Evolutionary conservation across 1,140 invertebrate genomes (phyloP).

Genomic region (Choristoneura fumiferana): DNA sequence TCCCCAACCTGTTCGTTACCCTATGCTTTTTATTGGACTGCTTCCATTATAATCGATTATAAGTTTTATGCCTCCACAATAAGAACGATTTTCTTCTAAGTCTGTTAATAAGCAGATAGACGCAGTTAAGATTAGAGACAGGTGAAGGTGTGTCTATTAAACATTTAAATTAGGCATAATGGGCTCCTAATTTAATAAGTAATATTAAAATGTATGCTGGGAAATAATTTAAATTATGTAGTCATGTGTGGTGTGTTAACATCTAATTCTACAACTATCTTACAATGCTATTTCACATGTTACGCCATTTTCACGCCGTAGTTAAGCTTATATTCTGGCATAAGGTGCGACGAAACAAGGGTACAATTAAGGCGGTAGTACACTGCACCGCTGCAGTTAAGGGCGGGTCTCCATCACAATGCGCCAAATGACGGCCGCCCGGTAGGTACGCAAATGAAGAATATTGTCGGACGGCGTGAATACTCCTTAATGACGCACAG

Average conservation of each 20-base stretch:
- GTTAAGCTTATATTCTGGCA: background rate
- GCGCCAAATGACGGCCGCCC: constrained; percentile 65
- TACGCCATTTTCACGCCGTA: constrained; percentile 20
- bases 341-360: constrained; percentile 54
- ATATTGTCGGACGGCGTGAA: constrained; percentile 73
- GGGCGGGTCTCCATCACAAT: constrained; percentile 60
- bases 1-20: constrained; percentile 14
- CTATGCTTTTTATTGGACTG: constrained; percentile 15
- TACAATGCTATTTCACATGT: background rate
- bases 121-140: constrained; percentile 14
- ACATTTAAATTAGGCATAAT: constrained; percentile 18
- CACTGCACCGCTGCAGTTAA: constrained; percentile 53
- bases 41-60: constrained; percentile 1
- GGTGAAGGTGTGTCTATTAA: constrained; percentile 15
- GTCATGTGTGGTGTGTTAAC: too few relatives aligned
- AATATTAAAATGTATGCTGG: constrained; percentile 2
- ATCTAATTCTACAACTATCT: too few relatives aligned
- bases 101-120: background rate
- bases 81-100: background rate
- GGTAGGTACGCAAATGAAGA: constrained; percentile 75
- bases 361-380: constrained; percentile 68
- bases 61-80: background rate
- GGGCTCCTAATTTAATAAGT: constrained; percentile 14
- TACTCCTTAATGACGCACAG: constrained; percentile 67
- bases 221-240: background rate